Base-by-base conservation (phyloP, 2,113 vertebrate genomes). In the Tapirus terrestris region DNA sequence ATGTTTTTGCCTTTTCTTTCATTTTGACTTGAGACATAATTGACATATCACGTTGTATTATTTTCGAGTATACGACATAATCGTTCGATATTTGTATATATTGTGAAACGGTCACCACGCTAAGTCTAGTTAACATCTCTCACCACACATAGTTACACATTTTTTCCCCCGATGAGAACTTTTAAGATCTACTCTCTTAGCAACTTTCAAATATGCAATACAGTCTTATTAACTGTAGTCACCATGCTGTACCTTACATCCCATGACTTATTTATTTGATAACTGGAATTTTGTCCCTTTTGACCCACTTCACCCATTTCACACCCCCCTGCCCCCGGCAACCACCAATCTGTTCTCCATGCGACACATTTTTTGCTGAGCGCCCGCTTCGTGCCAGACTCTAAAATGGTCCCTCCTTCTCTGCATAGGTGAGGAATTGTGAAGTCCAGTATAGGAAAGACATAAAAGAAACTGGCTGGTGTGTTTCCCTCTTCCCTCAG, bases 281-380 rank as follows among this genome's bases (percentile, higher is more conserved):
- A 31, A 61, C 16, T n/a, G 45, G 58, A 36, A n/a, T 3, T 83
- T 21, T 75, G 29, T 75, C 29, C 45, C 43, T 63, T 53, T 27
- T 14, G 58, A 63, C 27, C 3, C 27, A 56, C 53, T 33, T 33
- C 43, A 48, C 27, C n/a, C 43, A 18, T 70, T 43, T 94, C 25
- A 12, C 61, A 12, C 23, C 12, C 0, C 8, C n/a, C 9, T 0
- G 6, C 2, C 0, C 6, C 13, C 33, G 80, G 53, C 39, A 75
- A 39, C 51, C 39, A 51, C 33, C 39, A 6, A 2, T 60, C 45
- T 70, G 33, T 33, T 79, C 14, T 51, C 33, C 20, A 48, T 1
- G 4, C 20, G 33, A 33, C 51, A 60, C 21, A 2, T 65, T 58
- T 91, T 88, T 84, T 63, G 36, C 67, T 51, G n/a, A 89, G 56